Percentiles rank a stretch among this genome's conserved stretches.
Evolutionary conservation across 1,140 invertebrate genomes (phyloP).

Genomic region (Tetramorium alpestre): DNA sequence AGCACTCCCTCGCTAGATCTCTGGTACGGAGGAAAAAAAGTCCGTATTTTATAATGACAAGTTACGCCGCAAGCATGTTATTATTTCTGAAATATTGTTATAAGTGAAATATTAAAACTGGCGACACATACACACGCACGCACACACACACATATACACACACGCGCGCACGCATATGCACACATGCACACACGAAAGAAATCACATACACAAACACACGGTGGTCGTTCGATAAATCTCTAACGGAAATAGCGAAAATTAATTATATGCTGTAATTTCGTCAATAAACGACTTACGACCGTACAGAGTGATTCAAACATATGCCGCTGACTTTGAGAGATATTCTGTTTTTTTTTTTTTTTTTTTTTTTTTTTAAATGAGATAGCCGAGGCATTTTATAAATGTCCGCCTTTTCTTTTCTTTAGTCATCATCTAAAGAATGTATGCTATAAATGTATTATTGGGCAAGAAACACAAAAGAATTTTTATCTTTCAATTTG

Average conservation of each 20-base stretch:
- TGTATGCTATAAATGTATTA: background rate
- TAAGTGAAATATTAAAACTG: constrained; percentile 25
- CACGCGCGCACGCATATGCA: background rate
- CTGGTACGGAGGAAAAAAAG: constrained; percentile 6
- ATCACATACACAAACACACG: constrained; percentile 1
- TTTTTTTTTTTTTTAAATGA: background rate
- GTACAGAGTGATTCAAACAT: constrained; percentile 28
- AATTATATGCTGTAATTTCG: constrained; percentile 14
- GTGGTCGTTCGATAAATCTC: background rate
- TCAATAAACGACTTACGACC: constrained; percentile 2
- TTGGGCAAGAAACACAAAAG: background rate
- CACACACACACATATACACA: background rate
- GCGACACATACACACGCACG: background rate
- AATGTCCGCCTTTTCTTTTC: background rate
- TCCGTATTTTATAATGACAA: constrained; percentile 31
- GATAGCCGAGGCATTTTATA: background rate
- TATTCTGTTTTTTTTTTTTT: background rate
- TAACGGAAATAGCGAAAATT: constrained; percentile 28
- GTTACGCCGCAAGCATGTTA: constrained; percentile 37
- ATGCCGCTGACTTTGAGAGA: background rate
- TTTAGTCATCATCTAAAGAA: background rate
- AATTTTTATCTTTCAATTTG: background rate
- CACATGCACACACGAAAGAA: background rate
- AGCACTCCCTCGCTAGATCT: constrained; percentile 1
- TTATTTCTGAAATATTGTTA: constrained; percentile 22